These are phyloP conservation scores for human (Homo sapiens) DNA, from an alignment of 2,113 vertebrate genomes.

Conservation along the genomic window DNA sequence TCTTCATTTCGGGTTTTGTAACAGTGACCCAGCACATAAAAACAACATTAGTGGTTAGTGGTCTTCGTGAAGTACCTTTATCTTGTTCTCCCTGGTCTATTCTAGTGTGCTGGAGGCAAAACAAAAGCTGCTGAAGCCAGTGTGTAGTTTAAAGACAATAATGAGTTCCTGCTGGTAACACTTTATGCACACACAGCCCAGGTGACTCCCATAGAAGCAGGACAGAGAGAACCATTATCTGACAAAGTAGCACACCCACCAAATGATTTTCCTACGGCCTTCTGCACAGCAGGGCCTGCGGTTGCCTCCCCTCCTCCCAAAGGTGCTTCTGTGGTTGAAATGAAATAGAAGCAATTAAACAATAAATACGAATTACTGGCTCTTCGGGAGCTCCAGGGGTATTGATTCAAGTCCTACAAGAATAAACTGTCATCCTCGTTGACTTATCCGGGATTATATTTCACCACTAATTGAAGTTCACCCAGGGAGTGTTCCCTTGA, in stretches of 20 bases:
- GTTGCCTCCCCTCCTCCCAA: background rate
- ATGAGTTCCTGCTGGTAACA: background rate
- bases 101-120: background rate
- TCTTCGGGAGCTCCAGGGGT: background rate
- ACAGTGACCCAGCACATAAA: background rate
- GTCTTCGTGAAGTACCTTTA: background rate
- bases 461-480: conserved; percentile 73
- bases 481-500: conserved; percentile 32
- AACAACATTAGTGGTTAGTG: fast-evolving
- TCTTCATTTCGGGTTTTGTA: fast-evolving
- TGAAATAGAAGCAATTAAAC: conserved; percentile 67
- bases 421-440: conserved; percentile 60
- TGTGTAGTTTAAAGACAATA: too few relatives aligned
- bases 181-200: background rate
- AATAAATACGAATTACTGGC: conserved; percentile 46
- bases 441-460: conserved; percentile 67
- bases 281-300: background rate
- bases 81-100: background rate
- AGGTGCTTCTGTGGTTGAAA: background rate
- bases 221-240: background rate
- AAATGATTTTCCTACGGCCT: background rate
- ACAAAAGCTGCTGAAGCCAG: fast-evolving
- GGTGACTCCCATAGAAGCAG: background rate
- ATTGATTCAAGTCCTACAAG: conserved; percentile 61
- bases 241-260: background rate